These are phyloP conservation scores for Gallinago solitaria DNA, from an alignment of 2,797 vertebrate genomes.

Conservation along the genomic window DNA sequence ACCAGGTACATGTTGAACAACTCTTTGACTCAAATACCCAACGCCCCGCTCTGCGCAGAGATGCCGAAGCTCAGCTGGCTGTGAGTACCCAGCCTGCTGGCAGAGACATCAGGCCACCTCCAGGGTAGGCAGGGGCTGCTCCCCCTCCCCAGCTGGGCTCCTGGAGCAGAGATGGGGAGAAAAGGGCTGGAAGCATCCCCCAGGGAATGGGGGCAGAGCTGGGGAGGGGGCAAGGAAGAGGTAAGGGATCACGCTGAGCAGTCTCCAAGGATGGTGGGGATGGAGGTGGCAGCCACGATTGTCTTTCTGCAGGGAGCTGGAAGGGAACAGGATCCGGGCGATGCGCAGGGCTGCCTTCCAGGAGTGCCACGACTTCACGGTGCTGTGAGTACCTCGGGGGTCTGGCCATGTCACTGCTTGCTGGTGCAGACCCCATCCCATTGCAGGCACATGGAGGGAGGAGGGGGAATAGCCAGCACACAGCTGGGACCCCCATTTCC, in stretches of 20 bases:
- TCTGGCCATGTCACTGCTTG: accelerated
- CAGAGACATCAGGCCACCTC: neutral
- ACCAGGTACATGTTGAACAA: conserved; percentile 71
- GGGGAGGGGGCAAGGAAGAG: neutral
- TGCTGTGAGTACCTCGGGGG: conserved; percentile 61
- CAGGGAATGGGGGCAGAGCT: too few species aligned
- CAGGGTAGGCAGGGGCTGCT: neutral
- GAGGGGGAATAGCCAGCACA: accelerated
- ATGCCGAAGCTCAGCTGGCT: conserved; percentile 73
- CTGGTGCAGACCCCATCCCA: neutral
- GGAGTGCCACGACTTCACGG: conserved; percentile 65
- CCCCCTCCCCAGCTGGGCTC: accelerated
- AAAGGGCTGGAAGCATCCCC: neutral
- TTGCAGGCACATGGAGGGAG: accelerated
- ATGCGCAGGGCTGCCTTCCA: conserved; percentile 59
- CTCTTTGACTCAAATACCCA: conserved; percentile 59
- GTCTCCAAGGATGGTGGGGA: neutral
- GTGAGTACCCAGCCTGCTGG: conserved; percentile 12
- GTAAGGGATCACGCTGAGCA: neutral
- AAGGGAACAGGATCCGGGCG: conserved; percentile 65
- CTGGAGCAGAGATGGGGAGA: neutral
- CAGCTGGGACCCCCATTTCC: accelerated
- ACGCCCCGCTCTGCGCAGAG: conserved; percentile 57
- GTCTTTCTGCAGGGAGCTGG: conserved; percentile 60
- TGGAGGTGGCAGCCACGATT: too few species aligned